A percentile compares a stretch with the other conserved stretches of the same genome.
Evolutionary conservation across 2,888 invertebrate species (phyloP).

Genomic region (Muschampia plurimacula): DNA sequence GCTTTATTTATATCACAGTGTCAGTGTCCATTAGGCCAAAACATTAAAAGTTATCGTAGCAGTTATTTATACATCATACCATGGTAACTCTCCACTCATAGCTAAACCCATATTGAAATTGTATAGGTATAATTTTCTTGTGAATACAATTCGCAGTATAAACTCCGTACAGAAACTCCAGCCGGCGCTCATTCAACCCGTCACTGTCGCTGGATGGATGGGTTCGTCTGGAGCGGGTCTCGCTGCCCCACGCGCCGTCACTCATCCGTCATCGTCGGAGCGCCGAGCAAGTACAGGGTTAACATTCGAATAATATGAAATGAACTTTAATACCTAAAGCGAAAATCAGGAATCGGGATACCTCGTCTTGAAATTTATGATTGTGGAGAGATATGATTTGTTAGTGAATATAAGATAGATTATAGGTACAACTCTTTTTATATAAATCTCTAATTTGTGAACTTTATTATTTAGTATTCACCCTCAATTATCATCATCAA

Average conservation of each 20-base stretch:
- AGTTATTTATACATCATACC: neutral
- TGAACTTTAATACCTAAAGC: neutral
- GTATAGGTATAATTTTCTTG: neutral
- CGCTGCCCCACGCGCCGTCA: slow-evolving; percentile 4
- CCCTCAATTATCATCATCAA: no score
- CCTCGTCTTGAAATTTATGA: neutral
- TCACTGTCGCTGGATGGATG: slow-evolving; percentile 4
- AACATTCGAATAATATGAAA: neutral
- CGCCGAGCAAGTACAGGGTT: neutral
- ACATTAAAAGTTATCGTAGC: no score
- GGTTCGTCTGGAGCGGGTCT: slow-evolving; percentile 2
- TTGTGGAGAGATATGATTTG: no score
- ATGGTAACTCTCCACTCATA: neutral
- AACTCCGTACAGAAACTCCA: neutral
- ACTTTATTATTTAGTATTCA: no score
- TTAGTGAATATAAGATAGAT: no score
- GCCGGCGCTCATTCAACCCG: slow-evolving; percentile 1
- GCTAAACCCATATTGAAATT: neutral
- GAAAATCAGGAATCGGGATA: neutral
- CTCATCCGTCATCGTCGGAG: slow-evolving; percentile 6
- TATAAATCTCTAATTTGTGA: no score
- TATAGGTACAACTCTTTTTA: no score
- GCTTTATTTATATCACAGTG: no score
- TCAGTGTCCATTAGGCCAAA: no score
- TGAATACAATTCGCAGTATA: slow-evolving; percentile 8